Percentiles rank a stretch among this genome's conserved stretches.
Conservation (phyloP, 2,888 invertebrate genomes). For the Acanthosepion lycidas region DNA sequence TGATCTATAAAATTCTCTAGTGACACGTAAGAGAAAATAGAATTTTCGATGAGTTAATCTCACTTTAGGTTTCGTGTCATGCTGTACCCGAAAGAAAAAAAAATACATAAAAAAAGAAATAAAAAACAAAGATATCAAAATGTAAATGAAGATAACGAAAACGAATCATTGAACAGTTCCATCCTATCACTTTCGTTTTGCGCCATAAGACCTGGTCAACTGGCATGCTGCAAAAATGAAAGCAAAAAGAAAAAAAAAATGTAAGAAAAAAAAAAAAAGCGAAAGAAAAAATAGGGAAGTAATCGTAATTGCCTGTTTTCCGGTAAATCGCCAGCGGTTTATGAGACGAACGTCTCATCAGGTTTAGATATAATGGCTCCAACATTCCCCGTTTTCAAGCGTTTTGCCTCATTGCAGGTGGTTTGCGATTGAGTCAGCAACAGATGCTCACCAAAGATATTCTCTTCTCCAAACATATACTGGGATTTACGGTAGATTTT, state of each 20-base stretch:
- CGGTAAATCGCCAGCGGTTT: not conserved
- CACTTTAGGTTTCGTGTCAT: not conserved
- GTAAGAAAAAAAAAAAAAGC: not conserved
- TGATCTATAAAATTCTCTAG: too few relatives aligned
- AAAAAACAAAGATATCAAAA: too few relatives aligned
- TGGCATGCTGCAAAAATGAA: not conserved
- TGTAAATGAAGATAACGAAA: not conserved
- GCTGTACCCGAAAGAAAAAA: not conserved
- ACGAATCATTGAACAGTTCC: not conserved
- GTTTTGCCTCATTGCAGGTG: not conserved
- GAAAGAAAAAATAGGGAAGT: too few relatives aligned
- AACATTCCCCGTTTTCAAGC: not conserved
- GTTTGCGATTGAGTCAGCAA: too few relatives aligned
- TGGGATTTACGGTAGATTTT: too few relatives aligned
- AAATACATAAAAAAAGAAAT: too few relatives aligned
- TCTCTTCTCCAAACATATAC: too few relatives aligned
- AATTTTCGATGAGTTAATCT: not conserved
- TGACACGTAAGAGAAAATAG: too few relatives aligned
- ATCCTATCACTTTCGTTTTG: not conserved
- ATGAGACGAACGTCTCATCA: not conserved
- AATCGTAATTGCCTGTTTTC: not conserved
- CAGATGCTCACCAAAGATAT: too few relatives aligned
- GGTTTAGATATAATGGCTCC: not conserved
- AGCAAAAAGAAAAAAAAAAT: not conserved
- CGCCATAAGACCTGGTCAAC: not conserved